Evolutionary conservation across 2,797 vertebrate species (phyloP), one percentile per base, ranked within the genome.

Genomic region (Trachurus trachurus): DNA sequence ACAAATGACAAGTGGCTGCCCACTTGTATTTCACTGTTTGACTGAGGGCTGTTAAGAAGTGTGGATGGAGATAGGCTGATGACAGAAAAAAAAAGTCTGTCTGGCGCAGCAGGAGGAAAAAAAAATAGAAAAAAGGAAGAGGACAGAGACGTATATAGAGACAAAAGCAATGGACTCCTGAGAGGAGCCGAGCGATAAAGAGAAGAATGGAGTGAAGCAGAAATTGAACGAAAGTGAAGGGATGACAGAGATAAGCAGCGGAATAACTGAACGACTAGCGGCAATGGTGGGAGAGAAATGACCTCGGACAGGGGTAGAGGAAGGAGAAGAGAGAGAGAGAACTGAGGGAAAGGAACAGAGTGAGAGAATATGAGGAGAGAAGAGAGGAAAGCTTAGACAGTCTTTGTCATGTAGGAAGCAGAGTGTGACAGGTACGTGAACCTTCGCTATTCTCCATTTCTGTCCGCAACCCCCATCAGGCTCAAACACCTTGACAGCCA

Each of bases 351-450:
- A 11, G n/a, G 26, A 62, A 44, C 29, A 50, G 29, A 34, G 40
- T 49, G 40, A 11, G 21, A 54, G 26, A n/a, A 56, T 67, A 71
- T 34, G 61, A 77, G 68, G 19, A 61, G 49, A 8, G 63, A 52
- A 66, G 62, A 47, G 39, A 70, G 44, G 65, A 49, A 39, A 57
- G 86, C 42, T 45, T 29, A 77, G 78, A 83, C 58, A 49, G 67
- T 77, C 68, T 91, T 86, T 90, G 86, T 90, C 81, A 83, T 82
- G 86, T 86, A 81, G 84, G 78, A 89, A 91, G 78, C 72, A 68
- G 85, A 86, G 80, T 93, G 91, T 92, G 90, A 92, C 88, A 87
- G 84, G 74, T 78, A 40, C 2, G 54, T 85, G 85, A 89, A 91
- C 83, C 84, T 83, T 78, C 39, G 26, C 77, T 78, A 47, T 79